Evolutionary conservation across 1,140 invertebrate genomes (phyloP), one percentile per base, ranked within the genome.

Genomic region (Choristoneura fumiferana): DNA sequence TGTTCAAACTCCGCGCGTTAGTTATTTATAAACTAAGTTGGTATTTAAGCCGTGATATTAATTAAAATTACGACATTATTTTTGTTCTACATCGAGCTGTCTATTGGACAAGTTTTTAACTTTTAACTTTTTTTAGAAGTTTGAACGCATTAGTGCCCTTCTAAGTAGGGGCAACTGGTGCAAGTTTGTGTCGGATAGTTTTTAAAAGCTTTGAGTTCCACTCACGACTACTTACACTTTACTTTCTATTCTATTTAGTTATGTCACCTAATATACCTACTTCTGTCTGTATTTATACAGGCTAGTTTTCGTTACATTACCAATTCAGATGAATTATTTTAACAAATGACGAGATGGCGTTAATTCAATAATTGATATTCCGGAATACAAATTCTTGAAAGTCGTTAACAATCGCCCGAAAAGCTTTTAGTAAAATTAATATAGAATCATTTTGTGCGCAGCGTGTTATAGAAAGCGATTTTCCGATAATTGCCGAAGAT

Each of bases 401-500:
- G 53, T 59, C 58, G 54, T 64, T 62, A 62, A 57, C 61, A 68
- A 62, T 54, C 59, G 54, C 43, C 56, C 34, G 40, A 58, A 69
- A 62, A 61, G 69, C 65, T 69, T 75, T 72, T 70, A 70, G 60
- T 65, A 62, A 59, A 77, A 75, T 78, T 75, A 69, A 75, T 75
- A 57, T 70, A 63, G 60, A 71, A 76, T 73, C 73, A 75, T 78
- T 70, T 74, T 60, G 57, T 29, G 40, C 58, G 59, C 73, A 74
- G 71, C 67, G 63, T 68, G 67, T 79, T 71, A 73, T 68, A 71
- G 67, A 72, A 71, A 71, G 61, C 60, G 71, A 73, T 61, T 75
- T 75, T 68, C 69, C 75, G 75, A 81, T 82, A 81, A 83, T 78
- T 75, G 61, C 64, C 68, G 67, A 67, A 73, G 71, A 65, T 73